Conservation (phyloP, 2,888 invertebrate species). For the Epirrhoe alternata region DNA sequence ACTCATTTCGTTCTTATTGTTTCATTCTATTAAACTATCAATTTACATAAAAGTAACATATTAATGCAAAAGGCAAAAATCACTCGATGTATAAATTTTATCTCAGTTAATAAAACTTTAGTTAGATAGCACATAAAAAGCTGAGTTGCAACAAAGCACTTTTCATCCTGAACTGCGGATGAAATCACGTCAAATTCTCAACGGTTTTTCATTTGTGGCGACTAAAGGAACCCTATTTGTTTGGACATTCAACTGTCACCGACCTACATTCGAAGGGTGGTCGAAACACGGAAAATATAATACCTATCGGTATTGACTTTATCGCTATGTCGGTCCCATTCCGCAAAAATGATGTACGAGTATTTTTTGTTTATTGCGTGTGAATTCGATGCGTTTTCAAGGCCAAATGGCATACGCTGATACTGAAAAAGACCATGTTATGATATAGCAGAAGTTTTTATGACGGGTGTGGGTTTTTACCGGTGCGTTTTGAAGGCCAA, state of each 20-base stretch:
- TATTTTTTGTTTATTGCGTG: constrained; percentile 18
- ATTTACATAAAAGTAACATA: too few species aligned
- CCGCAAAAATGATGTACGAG: constrained; percentile 15
- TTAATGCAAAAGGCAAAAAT: too few species aligned
- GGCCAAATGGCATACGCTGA: neutral
- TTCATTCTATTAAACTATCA: too few species aligned
- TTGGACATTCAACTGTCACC: constrained; percentile 30
- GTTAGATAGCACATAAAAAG: too few species aligned
- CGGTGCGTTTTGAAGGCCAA: neutral
- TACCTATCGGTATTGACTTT: constrained; percentile 31
- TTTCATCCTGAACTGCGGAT: too few species aligned
- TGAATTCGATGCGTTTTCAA: neutral
- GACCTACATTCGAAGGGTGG: constrained; percentile 26
- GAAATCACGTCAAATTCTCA: neutral
- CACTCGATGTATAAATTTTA: too few species aligned
- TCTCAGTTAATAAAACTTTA: too few species aligned
- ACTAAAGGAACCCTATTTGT: constrained; percentile 16
- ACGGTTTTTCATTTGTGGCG: neutral
- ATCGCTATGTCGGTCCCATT: constrained; percentile 13
- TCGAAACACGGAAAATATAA: constrained; percentile 30
- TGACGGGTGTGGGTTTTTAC: neutral
- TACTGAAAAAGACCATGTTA: neutral
- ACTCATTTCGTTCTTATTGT: too few species aligned
- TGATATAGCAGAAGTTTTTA: neutral
- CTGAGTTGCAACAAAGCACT: too few species aligned